These are phyloP conservation scores for Onychostoma macrolepis DNA, from an alignment of 2,113 vertebrate genomes.

Conservation along the genomic window DNA sequence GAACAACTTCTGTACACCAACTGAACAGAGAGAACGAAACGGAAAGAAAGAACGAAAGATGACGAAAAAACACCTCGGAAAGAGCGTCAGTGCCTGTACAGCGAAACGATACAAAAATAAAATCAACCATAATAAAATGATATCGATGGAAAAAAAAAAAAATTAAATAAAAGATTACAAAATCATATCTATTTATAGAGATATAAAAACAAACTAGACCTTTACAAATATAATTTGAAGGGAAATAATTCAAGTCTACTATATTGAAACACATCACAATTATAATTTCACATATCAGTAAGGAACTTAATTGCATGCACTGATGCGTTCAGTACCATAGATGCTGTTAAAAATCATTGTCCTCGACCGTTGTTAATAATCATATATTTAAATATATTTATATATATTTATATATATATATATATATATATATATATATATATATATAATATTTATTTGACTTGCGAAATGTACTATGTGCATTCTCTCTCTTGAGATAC, in stretches of 20 bases:
- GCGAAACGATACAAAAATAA: conserved; percentile 75
- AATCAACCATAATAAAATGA: conserved; percentile 70
- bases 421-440: conserved; percentile 57
- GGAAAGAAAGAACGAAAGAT: conserved; percentile 63
- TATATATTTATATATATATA: conserved; percentile 55
- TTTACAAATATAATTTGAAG: conserved; percentile 78
- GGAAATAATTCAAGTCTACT: conserved; percentile 82
- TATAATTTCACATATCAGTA: conserved; percentile 85
- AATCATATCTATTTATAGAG: conserved; percentile 65
- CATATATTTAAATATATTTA: conserved; percentile 62
- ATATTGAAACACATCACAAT: conserved; percentile 85
- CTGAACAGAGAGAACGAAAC: conserved; percentile 69
- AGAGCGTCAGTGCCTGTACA: conserved; percentile 75
- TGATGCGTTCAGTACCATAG: conserved; percentile 83
- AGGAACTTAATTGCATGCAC: conserved; percentile 85
- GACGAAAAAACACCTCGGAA: conserved; percentile 67
- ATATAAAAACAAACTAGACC: conserved; percentile 76
- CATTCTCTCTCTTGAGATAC: conserved; percentile 67
- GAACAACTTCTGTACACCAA: conserved; percentile 83
- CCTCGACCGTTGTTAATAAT: conserved; percentile 66
- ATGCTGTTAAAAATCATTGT: conserved; percentile 82
- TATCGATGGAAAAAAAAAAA: conserved; percentile 55
- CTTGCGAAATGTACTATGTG: conserved; percentile 66
- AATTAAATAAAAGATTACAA: conserved; percentile 69
- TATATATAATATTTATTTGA: conserved; percentile 57